Percentiles rank a stretch among this genome's conserved stretches.
Conservation (phyloP, 2,888 invertebrate species). For the Penaeus monodon region DNA sequence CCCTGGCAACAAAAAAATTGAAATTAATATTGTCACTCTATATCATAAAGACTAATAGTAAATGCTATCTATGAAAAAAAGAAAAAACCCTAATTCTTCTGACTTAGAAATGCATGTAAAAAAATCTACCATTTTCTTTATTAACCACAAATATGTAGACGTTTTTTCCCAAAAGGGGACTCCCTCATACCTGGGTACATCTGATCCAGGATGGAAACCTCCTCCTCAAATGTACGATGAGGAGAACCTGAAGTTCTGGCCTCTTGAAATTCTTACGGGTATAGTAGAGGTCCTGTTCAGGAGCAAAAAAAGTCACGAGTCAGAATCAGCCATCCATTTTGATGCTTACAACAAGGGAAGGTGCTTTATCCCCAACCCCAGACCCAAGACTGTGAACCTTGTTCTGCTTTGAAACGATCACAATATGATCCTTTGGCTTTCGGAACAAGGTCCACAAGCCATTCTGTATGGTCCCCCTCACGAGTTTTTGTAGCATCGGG, state of each 20-base stretch:
- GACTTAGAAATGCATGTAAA: not conserved
- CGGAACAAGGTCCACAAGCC: conserved; percentile 43
- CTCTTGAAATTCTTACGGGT: conserved; percentile 96
- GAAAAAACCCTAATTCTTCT: too few relatives aligned
- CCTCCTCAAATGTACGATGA: conserved; percentile 93
- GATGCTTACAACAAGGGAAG: conserved; percentile 35
- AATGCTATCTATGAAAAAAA: too few relatives aligned
- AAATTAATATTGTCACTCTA: not conserved
- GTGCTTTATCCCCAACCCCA: conserved; percentile 39
- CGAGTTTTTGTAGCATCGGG: conserved; percentile 43
- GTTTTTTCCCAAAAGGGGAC: not conserved
- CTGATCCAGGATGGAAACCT: conserved; percentile 77
- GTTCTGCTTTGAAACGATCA: conserved; percentile 28
- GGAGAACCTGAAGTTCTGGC: conserved; percentile 90
- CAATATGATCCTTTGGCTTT: conserved; percentile 30
- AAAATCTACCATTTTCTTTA: not conserved
- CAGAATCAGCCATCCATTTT: conserved; percentile 7
- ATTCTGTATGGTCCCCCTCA: conserved; percentile 51
- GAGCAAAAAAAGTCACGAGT: not conserved
- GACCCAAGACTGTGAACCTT: conserved; percentile 41
- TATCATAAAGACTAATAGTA: too few relatives aligned
- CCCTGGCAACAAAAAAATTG: conserved; percentile 73
- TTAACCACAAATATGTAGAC: not conserved
- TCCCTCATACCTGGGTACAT: conserved; percentile 72
- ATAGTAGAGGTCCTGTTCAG: conserved; percentile 89